Conservation (phyloP, 2,888 invertebrate genomes). For the Heliconius ismenius region DNA sequence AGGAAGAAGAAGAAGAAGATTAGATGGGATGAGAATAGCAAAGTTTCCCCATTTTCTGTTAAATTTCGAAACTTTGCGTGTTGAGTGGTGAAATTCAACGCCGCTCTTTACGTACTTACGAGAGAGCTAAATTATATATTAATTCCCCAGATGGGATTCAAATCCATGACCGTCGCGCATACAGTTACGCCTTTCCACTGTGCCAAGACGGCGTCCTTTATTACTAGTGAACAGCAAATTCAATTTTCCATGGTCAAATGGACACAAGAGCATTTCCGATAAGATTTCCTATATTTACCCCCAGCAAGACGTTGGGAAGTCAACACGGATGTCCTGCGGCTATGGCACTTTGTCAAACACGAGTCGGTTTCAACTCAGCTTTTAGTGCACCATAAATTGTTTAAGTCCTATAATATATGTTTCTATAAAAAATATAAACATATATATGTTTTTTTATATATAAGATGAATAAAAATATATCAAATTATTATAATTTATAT, state of each 20-base stretch:
- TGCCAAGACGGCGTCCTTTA: not conserved
- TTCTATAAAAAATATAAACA: not conserved
- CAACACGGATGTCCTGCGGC: constrained; percentile 35
- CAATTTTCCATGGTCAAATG: constrained; percentile 21
- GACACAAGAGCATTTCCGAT: constrained; percentile 14
- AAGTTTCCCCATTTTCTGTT: too few relatives aligned
- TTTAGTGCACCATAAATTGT: not conserved
- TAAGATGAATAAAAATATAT: not conserved
- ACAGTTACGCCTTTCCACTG: not conserved
- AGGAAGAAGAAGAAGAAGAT: too few relatives aligned
- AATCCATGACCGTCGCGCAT: not conserved
- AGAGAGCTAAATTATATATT: not conserved
- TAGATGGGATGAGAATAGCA: not conserved
- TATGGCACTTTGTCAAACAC: constrained; percentile 34
- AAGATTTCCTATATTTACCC: constrained; percentile 32
- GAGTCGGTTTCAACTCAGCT: constrained; percentile 3
- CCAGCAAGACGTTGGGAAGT: constrained; percentile 25
- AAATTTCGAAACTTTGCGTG: too few relatives aligned
- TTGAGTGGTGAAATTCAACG: too few relatives aligned
- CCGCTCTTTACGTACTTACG: too few relatives aligned
- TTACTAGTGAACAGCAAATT: constrained; percentile 1
- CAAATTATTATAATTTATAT: not conserved
- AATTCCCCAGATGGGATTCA: not conserved
- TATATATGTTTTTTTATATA: not conserved
- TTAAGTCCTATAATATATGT: not conserved